Percentiles rank a stretch among this genome's conserved stretches.
phyloP scores from a whole-genome alignment of 2,113 vertebrate genomes.

The Cynocephalus volans region DNA sequence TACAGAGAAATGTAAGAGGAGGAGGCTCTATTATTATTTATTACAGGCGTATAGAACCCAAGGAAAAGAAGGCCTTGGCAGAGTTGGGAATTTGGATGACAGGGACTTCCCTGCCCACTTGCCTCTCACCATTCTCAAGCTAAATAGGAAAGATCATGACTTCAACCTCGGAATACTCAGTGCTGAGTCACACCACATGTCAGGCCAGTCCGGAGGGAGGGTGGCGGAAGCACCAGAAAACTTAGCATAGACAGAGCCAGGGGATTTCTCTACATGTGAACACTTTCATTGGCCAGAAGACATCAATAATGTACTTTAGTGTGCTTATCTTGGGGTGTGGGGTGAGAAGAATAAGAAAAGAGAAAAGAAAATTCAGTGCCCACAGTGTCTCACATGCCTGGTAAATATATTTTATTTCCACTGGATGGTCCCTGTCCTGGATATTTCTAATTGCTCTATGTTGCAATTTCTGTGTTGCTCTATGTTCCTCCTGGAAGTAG shows the following conservation, averaged over 20 bases:
- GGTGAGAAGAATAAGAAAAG: neutral
- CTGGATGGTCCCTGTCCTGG: neutral
- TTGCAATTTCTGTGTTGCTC: conserved; percentile 46
- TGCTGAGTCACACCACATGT: neutral
- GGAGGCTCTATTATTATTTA: neutral
- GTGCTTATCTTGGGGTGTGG: neutral
- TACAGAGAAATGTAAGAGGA: neutral
- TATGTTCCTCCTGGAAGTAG: conserved; percentile 54
- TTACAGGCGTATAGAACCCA: neutral
- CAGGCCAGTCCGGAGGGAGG: neutral
- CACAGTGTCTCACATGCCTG: neutral
- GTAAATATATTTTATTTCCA: conserved; percentile 37
- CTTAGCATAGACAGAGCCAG: neutral
- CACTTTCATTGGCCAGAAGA: neutral
- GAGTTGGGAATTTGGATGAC: conserved; percentile 10
- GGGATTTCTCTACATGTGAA: neutral
- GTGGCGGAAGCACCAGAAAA: neutral
- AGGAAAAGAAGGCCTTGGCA: conserved; percentile 26
- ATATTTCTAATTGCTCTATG: conserved; percentile 12
- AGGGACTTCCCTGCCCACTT: neutral
- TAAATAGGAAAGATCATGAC: conserved; percentile 32
- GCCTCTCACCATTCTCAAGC: conserved; percentile 45
- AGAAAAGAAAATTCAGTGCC: conserved; percentile 10
- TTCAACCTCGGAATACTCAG: conserved; percentile 30
- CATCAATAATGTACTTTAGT: neutral